Base-by-base conservation (phyloP, 2,888 invertebrate genomes). In the Brachynemurus nebulosus region DNA sequence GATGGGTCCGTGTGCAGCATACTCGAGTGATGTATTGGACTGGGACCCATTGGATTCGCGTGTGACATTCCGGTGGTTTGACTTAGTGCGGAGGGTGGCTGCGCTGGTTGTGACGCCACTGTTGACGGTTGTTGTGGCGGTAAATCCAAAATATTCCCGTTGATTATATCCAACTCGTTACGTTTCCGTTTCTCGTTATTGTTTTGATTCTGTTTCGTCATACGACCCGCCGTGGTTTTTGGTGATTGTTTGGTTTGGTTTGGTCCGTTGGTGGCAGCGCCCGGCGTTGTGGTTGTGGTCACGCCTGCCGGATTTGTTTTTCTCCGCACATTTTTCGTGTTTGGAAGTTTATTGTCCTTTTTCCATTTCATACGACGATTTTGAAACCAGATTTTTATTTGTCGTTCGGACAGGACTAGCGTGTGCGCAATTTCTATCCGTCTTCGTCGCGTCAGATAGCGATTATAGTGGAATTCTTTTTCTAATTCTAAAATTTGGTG, bases 391-490 rank as follows among this genome's bases (percentile, higher is more conserved):
- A 86, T 86, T 68, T 86, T 86, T 57, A 86, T 89, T 69, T 90
- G 90, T 55, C 90, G 69, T 62, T 90, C 90, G 47, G 91, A 89
- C 57, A 96, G 74, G 63, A 90, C 88, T 64, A 96, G 76, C 55
- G 90, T 86, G 68, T 96, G 95, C 36, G 96, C 95, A 64, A 96
- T 95, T 72, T 96, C 96, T 68, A 96, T 93, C 63, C 96, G 75
- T 69, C 95, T 75, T 64, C 95, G 76, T 56, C 96, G 76, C 48
- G 95, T 93, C 65, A 96, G 75, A 71, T 96, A 96, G 61, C 91
- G 79, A 73, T 95, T 96, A 74, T 86, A 95, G 66, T 95, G 93
- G 67, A 96, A 96, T 72, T 95, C 95, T 65, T 95, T 95, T 65
- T 95, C 95, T 60, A 96, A 72, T 68, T 96, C 95, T 64, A 96